Conservation (phyloP, 2,888 invertebrate species). For the Heliconius ismenius region DNA sequence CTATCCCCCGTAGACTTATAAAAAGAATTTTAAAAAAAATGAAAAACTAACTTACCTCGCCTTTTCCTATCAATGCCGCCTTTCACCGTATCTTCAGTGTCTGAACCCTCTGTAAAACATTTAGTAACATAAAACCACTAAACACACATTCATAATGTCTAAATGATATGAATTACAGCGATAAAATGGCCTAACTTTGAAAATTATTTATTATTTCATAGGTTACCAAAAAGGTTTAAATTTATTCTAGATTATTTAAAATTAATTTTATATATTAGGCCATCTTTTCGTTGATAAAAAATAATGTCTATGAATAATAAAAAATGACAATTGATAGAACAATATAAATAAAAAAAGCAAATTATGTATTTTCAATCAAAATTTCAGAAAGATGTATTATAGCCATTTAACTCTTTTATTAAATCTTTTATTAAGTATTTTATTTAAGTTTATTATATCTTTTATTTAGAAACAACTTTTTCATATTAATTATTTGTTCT, state of each 20-base stretch:
- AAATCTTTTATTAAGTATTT: too few relatives aligned
- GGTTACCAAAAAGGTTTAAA: not conserved
- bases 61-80: constrained; percentile 66
- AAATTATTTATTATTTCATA: not conserved
- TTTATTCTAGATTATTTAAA: not conserved
- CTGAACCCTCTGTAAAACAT: constrained; percentile 78
- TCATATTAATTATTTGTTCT: too few relatives aligned
- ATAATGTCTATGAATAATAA: not conserved
- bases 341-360: not conserved
- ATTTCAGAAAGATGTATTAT: too few relatives aligned
- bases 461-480: too few relatives aligned
- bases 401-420: too few relatives aligned
- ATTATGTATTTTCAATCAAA: too few relatives aligned
- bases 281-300: not conserved
- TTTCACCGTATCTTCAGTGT: constrained; percentile 75
- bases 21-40: not conserved
- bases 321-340: not conserved
- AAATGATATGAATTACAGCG: constrained; percentile 2
- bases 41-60: constrained; percentile 62
- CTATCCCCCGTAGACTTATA: constrained; percentile 35
- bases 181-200: constrained; percentile 7
- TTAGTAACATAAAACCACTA: constrained; percentile 62
- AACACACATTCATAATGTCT: constrained; percentile 40
- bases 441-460: too few relatives aligned
- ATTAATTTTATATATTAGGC: not conserved